Base-by-base conservation (phyloP, 2,888 invertebrate species). In the Drosophila infuscata region DNA sequence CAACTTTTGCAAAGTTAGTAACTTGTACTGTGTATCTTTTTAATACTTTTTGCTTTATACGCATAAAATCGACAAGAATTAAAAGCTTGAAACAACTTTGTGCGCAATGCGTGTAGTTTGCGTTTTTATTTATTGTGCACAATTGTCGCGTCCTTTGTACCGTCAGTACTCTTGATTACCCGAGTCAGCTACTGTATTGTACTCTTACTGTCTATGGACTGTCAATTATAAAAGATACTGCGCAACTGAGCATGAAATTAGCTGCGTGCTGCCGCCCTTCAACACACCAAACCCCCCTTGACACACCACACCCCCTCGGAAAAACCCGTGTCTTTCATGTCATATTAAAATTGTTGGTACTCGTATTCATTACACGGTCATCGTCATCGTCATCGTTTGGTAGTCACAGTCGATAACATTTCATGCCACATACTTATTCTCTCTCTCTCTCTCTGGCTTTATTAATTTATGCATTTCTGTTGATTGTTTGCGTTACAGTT, bases 391-490 rank as follows among this genome's bases (percentile, higher is more conserved):
- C 49, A 57, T 57, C 54, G 66, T 68, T 57, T 73, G 58, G 62
- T 78, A 79, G 82, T 87, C 79, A 75, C 74, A 85, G 79, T 79
- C 75, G 84, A 83, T 81, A 84, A 72, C 81, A 75, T 82, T 85
- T 70, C 58, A 70, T 74, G 67, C 64, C 68, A 65, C 25, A 29
- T 35, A 56, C 36, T 35, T 36, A 53, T 46, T 25, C 25, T 25
- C 25, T 52, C 35, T 60, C 43, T 64, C 57, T 20, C 15, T 36
- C 36, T 36, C 15, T 25, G 4, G 57, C 38, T 48, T 61, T 88
- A 86, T 88, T 88, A 86, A 86, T 88, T 89, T 89, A 85, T 88
- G 85, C 90, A 89, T 78, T 82, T 88, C 58, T 61, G 82, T 66
- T 71, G 74, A 85, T 82, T 88, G 88, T 71, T 80, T 73, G 83